Evolutionary conservation across 2,797 vertebrate genomes (phyloP).

Genomic region (Sebastes dallii): DNA sequence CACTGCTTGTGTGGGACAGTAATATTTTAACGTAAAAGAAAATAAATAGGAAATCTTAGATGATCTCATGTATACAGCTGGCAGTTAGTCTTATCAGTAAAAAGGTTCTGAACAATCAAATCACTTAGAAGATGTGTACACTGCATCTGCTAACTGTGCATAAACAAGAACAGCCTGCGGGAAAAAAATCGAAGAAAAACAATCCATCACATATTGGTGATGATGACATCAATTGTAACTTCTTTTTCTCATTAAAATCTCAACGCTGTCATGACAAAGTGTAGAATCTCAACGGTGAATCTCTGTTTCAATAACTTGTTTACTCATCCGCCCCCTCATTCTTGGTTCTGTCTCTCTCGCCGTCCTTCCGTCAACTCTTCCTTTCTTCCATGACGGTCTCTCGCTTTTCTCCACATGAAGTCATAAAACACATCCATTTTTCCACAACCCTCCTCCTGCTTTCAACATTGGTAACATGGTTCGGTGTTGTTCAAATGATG

Average conservation of each 20-base stretch:
- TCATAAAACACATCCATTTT: not conserved
- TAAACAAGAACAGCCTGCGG: not conserved
- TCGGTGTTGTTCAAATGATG: conserved; percentile 1
- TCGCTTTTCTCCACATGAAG: not conserved
- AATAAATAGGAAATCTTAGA: not conserved
- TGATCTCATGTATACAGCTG: not conserved
- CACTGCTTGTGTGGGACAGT: not conserved
- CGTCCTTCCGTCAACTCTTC: not conserved
- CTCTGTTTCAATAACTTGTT: conserved; percentile 19
- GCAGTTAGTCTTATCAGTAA: not conserved
- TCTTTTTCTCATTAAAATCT: conserved; percentile 32
- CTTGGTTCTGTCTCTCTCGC: not conserved
- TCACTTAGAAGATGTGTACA: not conserved
- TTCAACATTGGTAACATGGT: not conserved
- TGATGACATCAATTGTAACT: conserved; percentile 64
- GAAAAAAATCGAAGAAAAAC: not conserved
- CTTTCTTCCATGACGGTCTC: not conserved
- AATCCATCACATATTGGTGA: conserved; percentile 25
- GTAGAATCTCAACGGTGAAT: conserved; percentile 15
- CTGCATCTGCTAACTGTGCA: not conserved
- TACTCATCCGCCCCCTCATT: conserved; percentile 11
- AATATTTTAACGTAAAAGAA: not conserved
- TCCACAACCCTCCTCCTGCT: not conserved
- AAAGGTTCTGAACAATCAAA: not conserved
- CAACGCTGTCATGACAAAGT: conserved; percentile 9